These are phyloP conservation scores for Ornithorhynchus anatinus DNA, from an alignment of 2,113 vertebrate species.

Conservation along the genomic window DNA sequence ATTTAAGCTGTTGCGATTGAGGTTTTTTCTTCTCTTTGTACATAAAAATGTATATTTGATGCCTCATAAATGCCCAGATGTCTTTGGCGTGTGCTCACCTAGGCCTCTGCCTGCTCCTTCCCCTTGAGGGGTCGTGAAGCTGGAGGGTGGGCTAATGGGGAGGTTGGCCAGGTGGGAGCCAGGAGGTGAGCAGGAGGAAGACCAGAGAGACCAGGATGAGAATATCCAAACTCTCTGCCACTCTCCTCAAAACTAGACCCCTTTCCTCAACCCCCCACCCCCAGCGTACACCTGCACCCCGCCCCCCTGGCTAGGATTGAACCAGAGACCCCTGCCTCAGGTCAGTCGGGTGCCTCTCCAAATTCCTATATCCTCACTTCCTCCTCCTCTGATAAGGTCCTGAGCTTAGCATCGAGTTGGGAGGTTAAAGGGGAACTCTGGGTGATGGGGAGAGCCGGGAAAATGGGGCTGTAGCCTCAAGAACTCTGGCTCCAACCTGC, in stretches of 20 bases:
- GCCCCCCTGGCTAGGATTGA: background rate
- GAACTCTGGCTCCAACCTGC: too few species aligned
- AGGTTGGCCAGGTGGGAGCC: background rate
- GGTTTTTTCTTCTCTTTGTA: slow-evolving; percentile 63
- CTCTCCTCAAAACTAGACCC: background rate
- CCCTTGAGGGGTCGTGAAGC: background rate
- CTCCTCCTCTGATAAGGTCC: too few species aligned
- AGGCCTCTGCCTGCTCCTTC: background rate
- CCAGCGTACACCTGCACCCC: background rate
- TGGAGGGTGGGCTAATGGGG: background rate
- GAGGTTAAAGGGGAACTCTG: too few species aligned
- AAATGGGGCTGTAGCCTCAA: too few species aligned
- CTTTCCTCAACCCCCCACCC: background rate
- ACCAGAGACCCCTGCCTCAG: background rate
- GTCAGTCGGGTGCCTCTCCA: background rate
- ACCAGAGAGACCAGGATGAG: background rate
- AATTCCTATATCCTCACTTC: background rate
- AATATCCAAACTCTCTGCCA: background rate
- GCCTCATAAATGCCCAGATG: slow-evolving; percentile 70
- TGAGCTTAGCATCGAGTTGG: too few species aligned
- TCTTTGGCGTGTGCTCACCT: slow-evolving; percentile 52
- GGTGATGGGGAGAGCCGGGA: too few species aligned
- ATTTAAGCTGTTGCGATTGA: too few species aligned
- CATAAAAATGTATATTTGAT: slow-evolving; percentile 77
- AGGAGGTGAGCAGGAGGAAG: background rate